Evolutionary conservation across 2,888 invertebrate genomes (phyloP).

Genomic region (Oscheius sp.): DNA sequence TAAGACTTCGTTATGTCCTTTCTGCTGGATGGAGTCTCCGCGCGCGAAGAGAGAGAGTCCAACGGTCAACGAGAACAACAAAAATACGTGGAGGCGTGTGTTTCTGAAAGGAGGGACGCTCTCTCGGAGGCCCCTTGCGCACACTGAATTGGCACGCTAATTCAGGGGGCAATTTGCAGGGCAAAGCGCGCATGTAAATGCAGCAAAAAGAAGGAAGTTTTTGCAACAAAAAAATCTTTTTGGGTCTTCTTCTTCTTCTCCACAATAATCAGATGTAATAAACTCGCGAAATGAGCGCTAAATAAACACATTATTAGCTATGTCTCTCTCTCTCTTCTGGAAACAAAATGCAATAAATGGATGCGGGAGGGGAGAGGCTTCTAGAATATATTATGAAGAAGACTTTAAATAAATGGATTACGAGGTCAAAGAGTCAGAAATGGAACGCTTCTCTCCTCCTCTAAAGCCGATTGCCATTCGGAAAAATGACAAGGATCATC

Average conservation of each 20-base stretch:
- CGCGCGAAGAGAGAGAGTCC: not conserved
- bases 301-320: conserved; percentile 16
- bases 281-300: conserved; percentile 8
- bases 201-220: not conserved
- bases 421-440: not conserved
- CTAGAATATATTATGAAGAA: not conserved
- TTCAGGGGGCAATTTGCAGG: not conserved
- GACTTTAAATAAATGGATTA: not conserved
- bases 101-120: conserved; percentile 5
- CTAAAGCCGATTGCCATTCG: too few relatives aligned
- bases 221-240: not conserved
- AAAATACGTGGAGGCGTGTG: conserved; percentile 19
- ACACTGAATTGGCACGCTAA: not conserved
- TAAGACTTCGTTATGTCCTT: not conserved
- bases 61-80: conserved; percentile 27
- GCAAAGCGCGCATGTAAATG: not conserved
- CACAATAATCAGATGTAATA: not conserved
- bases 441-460: too few relatives aligned
- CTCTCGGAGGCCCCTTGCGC: not conserved
- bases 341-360: not conserved
- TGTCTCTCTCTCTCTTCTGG: not conserved
- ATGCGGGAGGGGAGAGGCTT: not conserved
- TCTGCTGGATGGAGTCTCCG: not conserved
- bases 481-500: too few relatives aligned
- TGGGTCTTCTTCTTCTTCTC: not conserved